Percentiles rank a stretch among this genome's conserved stretches.
phyloP scores from a whole-genome alignment of 1,140 invertebrate species.

The Atta cephalotes region DNA sequence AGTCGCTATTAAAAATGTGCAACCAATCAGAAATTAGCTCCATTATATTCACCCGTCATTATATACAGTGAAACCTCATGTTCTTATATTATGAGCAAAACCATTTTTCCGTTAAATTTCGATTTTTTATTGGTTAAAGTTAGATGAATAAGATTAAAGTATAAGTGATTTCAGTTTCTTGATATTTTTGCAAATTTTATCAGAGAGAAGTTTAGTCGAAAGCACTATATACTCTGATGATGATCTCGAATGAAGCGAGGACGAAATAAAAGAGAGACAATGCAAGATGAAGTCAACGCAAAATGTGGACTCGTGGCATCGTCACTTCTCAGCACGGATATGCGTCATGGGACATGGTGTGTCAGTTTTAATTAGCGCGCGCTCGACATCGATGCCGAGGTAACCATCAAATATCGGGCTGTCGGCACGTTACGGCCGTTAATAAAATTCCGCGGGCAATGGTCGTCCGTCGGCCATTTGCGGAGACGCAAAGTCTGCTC shows the following conservation, averaged over 20 bases:
- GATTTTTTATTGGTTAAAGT: too few species aligned
- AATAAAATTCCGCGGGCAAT: slow-evolving; percentile 71
- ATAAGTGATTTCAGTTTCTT: too few species aligned
- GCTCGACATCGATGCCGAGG: slow-evolving; percentile 64
- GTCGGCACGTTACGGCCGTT: slow-evolving; percentile 66
- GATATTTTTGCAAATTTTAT: background rate
- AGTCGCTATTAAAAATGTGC: too few species aligned
- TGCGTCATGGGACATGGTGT: slow-evolving; percentile 70
- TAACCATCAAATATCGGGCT: slow-evolving; percentile 67
- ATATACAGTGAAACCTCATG: too few species aligned
- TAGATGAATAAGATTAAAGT: too few species aligned
- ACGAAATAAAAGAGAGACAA: slow-evolving; percentile 49
- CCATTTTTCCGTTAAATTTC: too few species aligned
- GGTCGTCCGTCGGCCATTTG: slow-evolving; percentile 53
- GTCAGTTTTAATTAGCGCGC: slow-evolving; percentile 75
- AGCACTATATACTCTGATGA: slow-evolving; percentile 11
- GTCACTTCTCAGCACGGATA: slow-evolving; percentile 37
- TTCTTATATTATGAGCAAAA: too few species aligned
- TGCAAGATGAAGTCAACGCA: slow-evolving; percentile 38
- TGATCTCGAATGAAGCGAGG: background rate
- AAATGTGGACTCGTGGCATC: slow-evolving; percentile 38
- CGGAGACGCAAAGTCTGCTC: slow-evolving; percentile 50
- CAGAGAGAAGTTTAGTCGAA: background rate
- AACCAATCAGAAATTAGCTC: too few species aligned
- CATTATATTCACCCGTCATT: too few species aligned